Conservation (phyloP, 2,888 invertebrate genomes). For the Eremobia ochroleuca region DNA sequence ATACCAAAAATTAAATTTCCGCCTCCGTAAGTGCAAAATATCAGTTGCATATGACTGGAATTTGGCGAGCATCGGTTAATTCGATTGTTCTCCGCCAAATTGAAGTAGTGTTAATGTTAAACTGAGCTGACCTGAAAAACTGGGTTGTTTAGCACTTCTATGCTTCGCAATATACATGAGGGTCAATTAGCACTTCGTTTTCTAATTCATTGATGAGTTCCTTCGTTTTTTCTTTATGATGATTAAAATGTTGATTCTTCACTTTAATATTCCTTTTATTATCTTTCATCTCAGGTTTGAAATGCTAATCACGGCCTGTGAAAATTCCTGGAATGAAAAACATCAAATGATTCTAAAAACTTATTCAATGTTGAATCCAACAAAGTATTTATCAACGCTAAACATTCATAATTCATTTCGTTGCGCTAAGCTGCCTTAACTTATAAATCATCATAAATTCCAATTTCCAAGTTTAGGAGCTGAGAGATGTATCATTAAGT, state of each 20-base stretch:
- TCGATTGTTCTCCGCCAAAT: constrained; percentile 48
- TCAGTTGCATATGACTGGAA: constrained; percentile 42
- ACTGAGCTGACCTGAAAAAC: constrained; percentile 46
- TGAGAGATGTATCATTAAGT: constrained; percentile 79
- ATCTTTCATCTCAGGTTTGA: constrained; percentile 11
- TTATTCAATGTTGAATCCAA: constrained; percentile 51
- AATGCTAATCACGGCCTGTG: constrained; percentile 34
- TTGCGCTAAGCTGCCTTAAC: constrained; percentile 59
- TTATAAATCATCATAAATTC: constrained; percentile 72
- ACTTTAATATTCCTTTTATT: constrained; percentile 14
- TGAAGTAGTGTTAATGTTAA: constrained; percentile 48
- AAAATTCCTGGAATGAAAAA: constrained; percentile 30
- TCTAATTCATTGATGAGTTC: constrained; percentile 24
- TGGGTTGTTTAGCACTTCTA: constrained; percentile 39
- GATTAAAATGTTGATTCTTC: constrained; percentile 3
- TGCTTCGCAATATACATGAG: constrained; percentile 29
- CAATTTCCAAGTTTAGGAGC: constrained; percentile 69
- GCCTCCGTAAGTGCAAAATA: constrained; percentile 35
- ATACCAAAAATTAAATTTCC: constrained; percentile 26
- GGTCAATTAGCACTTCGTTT: constrained; percentile 52
- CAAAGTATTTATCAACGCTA: constrained; percentile 61
- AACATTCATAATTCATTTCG: constrained; percentile 63
- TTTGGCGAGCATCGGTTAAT: constrained; percentile 49
- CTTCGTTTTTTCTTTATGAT: background rate
- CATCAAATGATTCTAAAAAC: constrained; percentile 46